phyloP scores from a whole-genome alignment of 64 coral and sea anemone genomes.

The Pachyseris speciosa region DNA sequence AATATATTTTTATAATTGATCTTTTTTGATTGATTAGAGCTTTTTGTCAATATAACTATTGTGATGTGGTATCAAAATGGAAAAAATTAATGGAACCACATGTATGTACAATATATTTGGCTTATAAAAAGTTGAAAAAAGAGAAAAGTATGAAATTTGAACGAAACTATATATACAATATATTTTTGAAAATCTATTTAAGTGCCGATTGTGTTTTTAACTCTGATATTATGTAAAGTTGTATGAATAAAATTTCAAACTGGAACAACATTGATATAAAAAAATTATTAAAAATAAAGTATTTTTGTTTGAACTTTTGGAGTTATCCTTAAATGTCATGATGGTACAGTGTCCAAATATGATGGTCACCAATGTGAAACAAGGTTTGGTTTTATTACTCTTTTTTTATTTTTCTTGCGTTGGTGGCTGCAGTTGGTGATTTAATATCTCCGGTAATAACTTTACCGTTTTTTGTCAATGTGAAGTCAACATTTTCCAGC shows the following conservation, averaged over 20 bases:
- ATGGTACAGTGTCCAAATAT: constrained; percentile 8
- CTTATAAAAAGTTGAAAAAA: neutral
- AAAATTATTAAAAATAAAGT: neutral
- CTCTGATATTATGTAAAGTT: neutral
- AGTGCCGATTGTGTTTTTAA: neutral
- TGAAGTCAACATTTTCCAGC: constrained; percentile 37
- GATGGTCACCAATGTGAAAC: constrained; percentile 8
- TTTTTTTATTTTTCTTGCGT: neutral
- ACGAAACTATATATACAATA: neutral
- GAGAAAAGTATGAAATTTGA: neutral
- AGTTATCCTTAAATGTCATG: neutral
- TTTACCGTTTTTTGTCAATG: constrained; percentile 24
- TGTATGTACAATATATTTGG: neutral
- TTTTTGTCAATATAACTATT: too few relatives aligned
- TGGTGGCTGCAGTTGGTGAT: neutral
- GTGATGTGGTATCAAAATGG: neutral
- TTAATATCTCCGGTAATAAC: neutral
- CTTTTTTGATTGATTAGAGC: too few relatives aligned
- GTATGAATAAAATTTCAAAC: neutral
- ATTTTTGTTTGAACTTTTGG: neutral
- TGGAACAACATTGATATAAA: neutral
- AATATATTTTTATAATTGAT: too few relatives aligned
- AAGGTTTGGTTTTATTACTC: constrained; percentile 1
- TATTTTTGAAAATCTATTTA: neutral
- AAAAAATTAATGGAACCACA: neutral